Base-by-base conservation (phyloP, 2,113 vertebrate species). In the Leucosticte australis region DNA sequence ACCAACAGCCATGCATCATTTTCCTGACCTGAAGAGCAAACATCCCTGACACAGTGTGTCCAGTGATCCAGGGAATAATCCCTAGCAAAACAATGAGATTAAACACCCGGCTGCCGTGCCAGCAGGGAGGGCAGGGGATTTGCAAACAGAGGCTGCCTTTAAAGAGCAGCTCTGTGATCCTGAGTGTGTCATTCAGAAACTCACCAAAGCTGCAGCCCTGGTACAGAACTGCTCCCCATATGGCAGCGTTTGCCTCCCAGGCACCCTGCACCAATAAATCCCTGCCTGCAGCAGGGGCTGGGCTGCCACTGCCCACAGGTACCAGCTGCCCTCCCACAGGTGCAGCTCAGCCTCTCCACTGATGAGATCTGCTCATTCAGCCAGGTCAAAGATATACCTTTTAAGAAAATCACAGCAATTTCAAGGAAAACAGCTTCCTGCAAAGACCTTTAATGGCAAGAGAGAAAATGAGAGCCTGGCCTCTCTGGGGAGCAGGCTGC, bases 381-480 rank as follows among this genome's bases (percentile, higher is more conserved):
- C 73, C 88, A 68, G 93, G 88, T 78, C 94, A 88, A 62, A 93
- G 82, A 80, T 8, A 9, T 39, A 74, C 71, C 93, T 95, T 86
- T 94, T 57, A 81, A 84, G 92, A 75, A 93, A 96, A 97, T 90
- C 88, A 89, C 69, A 83, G 92, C 83, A 79, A 94, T 96, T 93
- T 62, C 56, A 82, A 78, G 69, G 83, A 23, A 78, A 97, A 15
- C 28, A 53, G 86, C 85, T 94, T 46, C 92, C 88, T 19, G 46
- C 92, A 69, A 87, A 75, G 83, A 90, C 86, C 90, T 95, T 62
- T 89, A 94, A 90, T 71, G 76, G n/a, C 37, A 42, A 22, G 71
- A 53, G 60, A 77, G 88, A 35, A 92, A 71, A 94, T 24, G 88
- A 95, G 92, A 95, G 93, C 39, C 80, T 78, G 85, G 93, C 75